A percentile compares a stretch with the other conserved stretches of the same genome.
phyloP scores from a whole-genome alignment of 2,888 invertebrate genomes.

The Panorpa germanica region DNA sequence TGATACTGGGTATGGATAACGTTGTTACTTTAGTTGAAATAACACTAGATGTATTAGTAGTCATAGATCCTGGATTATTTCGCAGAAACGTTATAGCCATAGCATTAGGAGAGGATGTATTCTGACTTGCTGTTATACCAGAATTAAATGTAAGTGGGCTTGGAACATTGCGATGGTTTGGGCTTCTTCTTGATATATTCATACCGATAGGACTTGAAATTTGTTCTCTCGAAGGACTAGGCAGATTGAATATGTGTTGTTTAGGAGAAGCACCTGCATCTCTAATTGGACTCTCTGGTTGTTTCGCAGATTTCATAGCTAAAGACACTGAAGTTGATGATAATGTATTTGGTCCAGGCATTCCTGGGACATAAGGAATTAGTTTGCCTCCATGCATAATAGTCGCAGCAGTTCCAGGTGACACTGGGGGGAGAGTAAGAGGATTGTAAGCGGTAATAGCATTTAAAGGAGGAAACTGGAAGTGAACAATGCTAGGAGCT shows the following conservation, averaged over 20 bases:
- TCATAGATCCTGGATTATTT: too few relatives aligned
- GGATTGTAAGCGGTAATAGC: constrained; percentile 53
- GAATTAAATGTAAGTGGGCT: too few relatives aligned
- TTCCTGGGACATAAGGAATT: constrained; percentile 75
- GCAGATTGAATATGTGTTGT: too few relatives aligned
- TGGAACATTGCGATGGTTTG: too few relatives aligned
- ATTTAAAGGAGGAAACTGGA: constrained; percentile 47
- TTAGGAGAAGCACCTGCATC: constrained; percentile 22
- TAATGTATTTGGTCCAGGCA: constrained; percentile 61
- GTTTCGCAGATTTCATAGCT: constrained; percentile 19
- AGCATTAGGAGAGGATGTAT: too few relatives aligned
- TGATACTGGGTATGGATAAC: constrained; percentile 10
- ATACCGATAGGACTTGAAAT: too few relatives aligned
- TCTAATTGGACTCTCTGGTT: constrained; percentile 23
- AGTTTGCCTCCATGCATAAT: constrained; percentile 50
- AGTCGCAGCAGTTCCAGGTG: constrained; percentile 30
- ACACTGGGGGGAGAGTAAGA: constrained; percentile 37
- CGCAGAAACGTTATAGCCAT: too few relatives aligned
- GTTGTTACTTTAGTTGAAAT: too few relatives aligned
- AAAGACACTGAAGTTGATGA: constrained; percentile 22
- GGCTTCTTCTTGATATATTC: too few relatives aligned
- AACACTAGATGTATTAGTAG: too few relatives aligned
- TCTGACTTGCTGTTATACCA: too few relatives aligned
- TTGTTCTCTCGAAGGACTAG: too few relatives aligned
- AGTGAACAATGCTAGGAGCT: constrained; percentile 30